Base-by-base conservation (phyloP, 2,113 vertebrate genomes). In the Etheostoma spectabile region DNA sequence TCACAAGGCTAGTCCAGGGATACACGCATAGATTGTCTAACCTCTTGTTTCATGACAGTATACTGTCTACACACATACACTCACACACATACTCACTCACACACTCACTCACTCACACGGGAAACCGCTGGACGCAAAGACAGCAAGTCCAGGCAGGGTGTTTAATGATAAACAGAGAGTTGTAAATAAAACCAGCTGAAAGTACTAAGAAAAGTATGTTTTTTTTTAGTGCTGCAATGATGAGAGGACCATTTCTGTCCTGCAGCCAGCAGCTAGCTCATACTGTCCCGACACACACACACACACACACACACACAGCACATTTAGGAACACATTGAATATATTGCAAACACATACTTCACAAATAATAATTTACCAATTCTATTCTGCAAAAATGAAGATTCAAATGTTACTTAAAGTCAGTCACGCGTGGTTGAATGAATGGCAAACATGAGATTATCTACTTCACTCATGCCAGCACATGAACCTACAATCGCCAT, bases 161-260 rank as follows among this genome's bases (percentile, higher is more conserved):
- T 90, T 90, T 86, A 88, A 93, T 87, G 88, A 82, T 85, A 91
- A 90, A 91, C 87, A 88, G 77, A 77, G 70, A 62, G 51, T 33
- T 42, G 30, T 90, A 93, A 91, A 91, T 74, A 82, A 86, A 90
- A 63, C 68, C 79, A 87, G 78, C 83, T 86, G 74, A 89, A 45
- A 11, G 45, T 80, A 46, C 49, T 61, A 38, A 42, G 64, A 65
- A 64, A 66, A 27, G 35, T 27, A 11, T 10, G 42, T 60, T 64
- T n/a, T 59, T 82, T 71, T 82, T 42, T 67, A 77, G 22, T 27
- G 22, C 59, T 57, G 77, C 76, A 87, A 84, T 59, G 75, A 82
- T 70, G 63, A 57, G 45, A 73, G 59, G 77, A 74, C 64, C 45
- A 74, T 79, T 88, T 83, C 78, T 89, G 77, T 87, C 21, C 24